Base-by-base conservation (phyloP, 2,113 vertebrate species). In the Passer domesticus region DNA sequence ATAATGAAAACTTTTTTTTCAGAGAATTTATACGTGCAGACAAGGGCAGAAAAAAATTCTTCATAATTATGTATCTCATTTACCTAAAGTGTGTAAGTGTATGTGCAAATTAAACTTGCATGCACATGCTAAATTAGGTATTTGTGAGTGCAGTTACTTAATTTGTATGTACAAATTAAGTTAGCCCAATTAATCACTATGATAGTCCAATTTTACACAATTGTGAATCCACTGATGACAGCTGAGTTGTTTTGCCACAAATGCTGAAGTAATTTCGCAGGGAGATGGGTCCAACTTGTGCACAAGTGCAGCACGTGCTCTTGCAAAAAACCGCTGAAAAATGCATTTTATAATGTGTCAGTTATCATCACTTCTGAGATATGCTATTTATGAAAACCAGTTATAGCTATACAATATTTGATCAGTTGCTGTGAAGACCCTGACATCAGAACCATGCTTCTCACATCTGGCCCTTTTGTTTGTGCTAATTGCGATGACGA, bases 391-490 rank as follows among this genome's bases (percentile, higher is more conserved):
- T 72, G 85, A 78, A 93, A 94, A 30, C 9, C 44, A 41, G 68
- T 70, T 80, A 67, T 39, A 59, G 50, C 50, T 74, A 11, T 77
- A 28, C 13, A 39, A 37, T 90, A 86, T 92, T 83, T 94, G 82
- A 87, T 90, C 90, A 86, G 69, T 86, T 78, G 72, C 56, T 90
- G 20, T 58, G 64, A 92, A 86, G 78, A 74, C 50, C 52, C 21
- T 1, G 25, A 50, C 79, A 60, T 83, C 74, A 80, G 72, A 95
- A 68, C 35, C 60, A 17, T 23, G 63, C 89, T 92, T 90, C 72
- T 94, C 59, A 63, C 91, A 94, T 94, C 86, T 94, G 83, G 69
- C 87, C 79, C 94, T 96, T 94, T 93, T 94, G 60, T 94, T 91
- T 83, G 82, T 39, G 67, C 72, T 94, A 89, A 89, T 96, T 82